Evolutionary conservation across 2,797 vertebrate genomes (phyloP), one percentile per base, ranked within the genome.

Genomic region (Melanotaenia pygmaea): DNA sequence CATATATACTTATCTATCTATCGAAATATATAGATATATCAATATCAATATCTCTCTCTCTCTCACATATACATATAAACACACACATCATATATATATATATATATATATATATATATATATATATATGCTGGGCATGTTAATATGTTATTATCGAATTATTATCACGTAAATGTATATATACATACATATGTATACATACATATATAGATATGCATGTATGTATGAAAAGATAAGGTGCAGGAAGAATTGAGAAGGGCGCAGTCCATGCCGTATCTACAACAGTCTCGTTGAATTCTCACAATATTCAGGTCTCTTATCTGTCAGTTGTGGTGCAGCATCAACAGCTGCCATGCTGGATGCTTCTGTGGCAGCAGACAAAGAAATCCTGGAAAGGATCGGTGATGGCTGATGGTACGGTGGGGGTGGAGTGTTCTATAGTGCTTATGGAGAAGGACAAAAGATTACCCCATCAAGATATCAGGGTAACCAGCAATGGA

Each of bases 381-480:
- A 90, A 90, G 86, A 80, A 80, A 86, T 69, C 74, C 60, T 77
- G 72, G 78, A 77, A 70, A 57, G 64, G 66, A 70, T 70, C 45
- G 73, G 68, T 3, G 60, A 80, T 72, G 77, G 80, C 67, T 77
- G 82, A 57, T 79, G 73, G 77, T 67, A 77, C 64, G 50, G 72
- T 75, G 81, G 80, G 87, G 85, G 84, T 77, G 75, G 77, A 86
- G 75, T 83, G 64, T 26, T 74, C 37, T 38, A 79, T 67, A 68
- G 61, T 65, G 80, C 84, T 89, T 77, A 80, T 73, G 67, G 80
- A 81, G 79, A 79, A 62, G 72, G 67, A 84, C 69, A 87, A 89
- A 87, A 88, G 82, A 86, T 82, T 75, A 66, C 67, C 70, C 83
- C 82, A 82, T 81, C 79, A 65, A 82, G 83, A 90, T 86, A 88